Percentiles rank a stretch among this genome's conserved stretches.
Evolutionary conservation across 2,113 vertebrate species (phyloP).

Genomic region (Microcebus jonahi): DNA sequence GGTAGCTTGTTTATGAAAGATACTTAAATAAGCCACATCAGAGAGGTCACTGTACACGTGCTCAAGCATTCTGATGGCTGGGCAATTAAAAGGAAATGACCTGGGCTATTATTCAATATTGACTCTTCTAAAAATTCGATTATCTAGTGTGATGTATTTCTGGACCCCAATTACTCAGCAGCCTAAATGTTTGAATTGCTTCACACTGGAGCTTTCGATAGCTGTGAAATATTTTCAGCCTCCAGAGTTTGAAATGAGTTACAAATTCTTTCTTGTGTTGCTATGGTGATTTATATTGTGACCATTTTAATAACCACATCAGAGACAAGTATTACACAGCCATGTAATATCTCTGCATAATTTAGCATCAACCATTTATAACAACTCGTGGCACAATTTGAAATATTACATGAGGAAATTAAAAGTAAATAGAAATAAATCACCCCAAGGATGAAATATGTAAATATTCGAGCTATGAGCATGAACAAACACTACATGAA

Average conservation of each 20-base stretch:
- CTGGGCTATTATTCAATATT: rapidly evolving
- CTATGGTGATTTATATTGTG: constrained; percentile 83
- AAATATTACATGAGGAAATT: constrained; percentile 80
- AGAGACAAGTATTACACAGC: constrained; percentile 75
- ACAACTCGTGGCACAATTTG: constrained; percentile 67
- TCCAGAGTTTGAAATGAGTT: constrained; percentile 63
- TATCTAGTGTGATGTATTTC: neutral
- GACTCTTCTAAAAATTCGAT: neutral
- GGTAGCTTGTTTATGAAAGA: neutral
- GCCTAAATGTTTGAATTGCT: neutral
- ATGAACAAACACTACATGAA: constrained; percentile 52
- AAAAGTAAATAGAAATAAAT: constrained; percentile 86
- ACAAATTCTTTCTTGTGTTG: constrained; percentile 80
- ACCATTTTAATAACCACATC: constrained; percentile 84
- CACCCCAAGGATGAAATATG: constrained; percentile 62
- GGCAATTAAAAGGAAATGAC: neutral
- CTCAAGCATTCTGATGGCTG: rapidly evolving
- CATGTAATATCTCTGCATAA: constrained; percentile 77
- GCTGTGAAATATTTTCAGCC: constrained; percentile 67
- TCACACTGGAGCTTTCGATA: neutral
- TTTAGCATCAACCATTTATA: constrained; percentile 72
- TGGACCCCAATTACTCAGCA: constrained; percentile 1
- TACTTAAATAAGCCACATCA: no score
- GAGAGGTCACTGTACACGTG: rapidly evolving
- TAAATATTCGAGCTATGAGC: constrained; percentile 71